These are phyloP conservation scores for Ptilodon capucinus DNA, from an alignment of 2,888 invertebrate species.

Conservation along the genomic window DNA sequence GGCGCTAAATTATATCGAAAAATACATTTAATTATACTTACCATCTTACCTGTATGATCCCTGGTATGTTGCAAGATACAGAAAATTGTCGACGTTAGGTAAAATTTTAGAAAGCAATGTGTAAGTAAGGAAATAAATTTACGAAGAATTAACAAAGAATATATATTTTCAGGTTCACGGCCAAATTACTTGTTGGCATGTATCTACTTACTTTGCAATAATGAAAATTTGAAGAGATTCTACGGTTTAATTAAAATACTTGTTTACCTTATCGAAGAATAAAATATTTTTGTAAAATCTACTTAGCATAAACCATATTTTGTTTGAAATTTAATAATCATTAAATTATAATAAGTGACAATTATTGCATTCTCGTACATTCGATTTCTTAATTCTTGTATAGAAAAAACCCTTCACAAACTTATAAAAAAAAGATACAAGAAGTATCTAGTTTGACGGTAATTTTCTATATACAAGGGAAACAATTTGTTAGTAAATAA, in stretches of 20 bases:
- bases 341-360: conserved; percentile 36
- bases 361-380: too few relatives aligned
- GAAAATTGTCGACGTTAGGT: conserved; percentile 2
- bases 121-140: not conserved
- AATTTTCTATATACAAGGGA: too few relatives aligned
- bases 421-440: too few relatives aligned
- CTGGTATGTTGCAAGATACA: conserved; percentile 23
- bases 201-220: not conserved
- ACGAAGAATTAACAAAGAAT: conserved; percentile 4
- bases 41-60: conserved; percentile 46
- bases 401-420: too few relatives aligned
- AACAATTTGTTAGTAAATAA: not conserved
- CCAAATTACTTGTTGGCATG: conserved; percentile 2
- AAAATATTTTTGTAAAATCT: conserved; percentile 29
- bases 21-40: conserved; percentile 33
- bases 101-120: not conserved
- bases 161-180: conserved; percentile 7
- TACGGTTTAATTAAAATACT: too few relatives aligned
- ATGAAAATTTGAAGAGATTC: too few relatives aligned
- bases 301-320: conserved; percentile 33
- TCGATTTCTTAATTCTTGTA: too few relatives aligned
- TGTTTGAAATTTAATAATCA: conserved; percentile 18
- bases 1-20: conserved; percentile 62
- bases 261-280: conserved; percentile 9
- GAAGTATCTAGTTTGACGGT: too few relatives aligned